These are phyloP conservation scores for Brenthis hecate DNA, from an alignment of 2,888 invertebrate species.

Conservation along the genomic window DNA sequence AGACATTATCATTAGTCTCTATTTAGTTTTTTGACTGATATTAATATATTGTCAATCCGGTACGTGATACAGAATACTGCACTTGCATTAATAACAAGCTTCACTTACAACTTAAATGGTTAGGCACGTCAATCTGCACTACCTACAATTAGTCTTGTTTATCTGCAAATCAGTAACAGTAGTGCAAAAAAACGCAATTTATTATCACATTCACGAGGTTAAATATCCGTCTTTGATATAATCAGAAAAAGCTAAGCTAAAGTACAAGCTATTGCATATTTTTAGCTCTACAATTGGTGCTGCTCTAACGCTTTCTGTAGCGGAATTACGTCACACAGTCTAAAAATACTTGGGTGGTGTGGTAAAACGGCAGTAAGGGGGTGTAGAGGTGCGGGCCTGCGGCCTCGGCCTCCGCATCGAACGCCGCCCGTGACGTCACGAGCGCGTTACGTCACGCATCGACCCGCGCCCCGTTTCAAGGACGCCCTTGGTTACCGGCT, in stretches of 20 bases:
- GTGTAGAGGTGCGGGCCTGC: conserved; percentile 50
- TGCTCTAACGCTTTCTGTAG: conserved; percentile 55
- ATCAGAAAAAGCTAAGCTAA: conserved; percentile 12
- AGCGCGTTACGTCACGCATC: conserved; percentile 72
- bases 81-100: not conserved
- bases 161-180: too few species aligned
- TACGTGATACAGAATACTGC: not conserved
- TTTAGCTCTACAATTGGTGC: conserved; percentile 52
- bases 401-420: conserved; percentile 66
- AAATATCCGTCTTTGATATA: not conserved
- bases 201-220: not conserved
- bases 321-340: conserved; percentile 71
- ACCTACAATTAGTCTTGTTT: too few species aligned
- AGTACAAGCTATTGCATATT: conserved; percentile 43
- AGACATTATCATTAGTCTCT: conserved; percentile 15
- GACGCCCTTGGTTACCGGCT: conserved; percentile 69
- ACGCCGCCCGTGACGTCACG: conserved; percentile 73
- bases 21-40: conserved; percentile 17
- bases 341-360: conserved; percentile 73
- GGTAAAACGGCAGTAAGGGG: conserved; percentile 53
- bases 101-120: conserved; percentile 6
- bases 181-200: too few species aligned
- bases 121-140: not conserved
- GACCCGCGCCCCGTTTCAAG: conserved; percentile 74
- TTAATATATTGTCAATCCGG: conserved; percentile 9